Percentiles rank a stretch among this genome's conserved stretches.
Evolutionary conservation across 2,113 vertebrate species (phyloP).

Genomic region (Bos javanicus): DNA sequence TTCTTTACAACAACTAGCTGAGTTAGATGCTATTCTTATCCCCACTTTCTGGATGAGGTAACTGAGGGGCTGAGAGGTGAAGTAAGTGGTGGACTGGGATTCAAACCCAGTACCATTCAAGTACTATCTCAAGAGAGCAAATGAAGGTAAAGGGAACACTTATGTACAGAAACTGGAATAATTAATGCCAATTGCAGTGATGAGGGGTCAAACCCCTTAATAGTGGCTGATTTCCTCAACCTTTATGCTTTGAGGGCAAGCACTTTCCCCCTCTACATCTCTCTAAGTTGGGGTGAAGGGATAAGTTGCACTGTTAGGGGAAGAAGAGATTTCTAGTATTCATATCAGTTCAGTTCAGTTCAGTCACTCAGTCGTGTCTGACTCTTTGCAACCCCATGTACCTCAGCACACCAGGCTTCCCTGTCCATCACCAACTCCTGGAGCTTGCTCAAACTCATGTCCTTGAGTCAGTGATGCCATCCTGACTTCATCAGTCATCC

Average conservation of each 20-base stretch:
- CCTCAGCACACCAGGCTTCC: not conserved
- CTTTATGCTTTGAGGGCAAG: not conserved
- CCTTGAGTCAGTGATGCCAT: not conserved
- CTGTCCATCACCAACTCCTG: not conserved
- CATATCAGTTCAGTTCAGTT: not conserved
- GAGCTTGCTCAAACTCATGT: not conserved
- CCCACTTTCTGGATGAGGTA: not conserved
- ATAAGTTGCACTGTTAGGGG: too few relatives aligned
- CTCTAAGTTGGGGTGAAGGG: not conserved
- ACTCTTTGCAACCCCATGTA: not conserved
- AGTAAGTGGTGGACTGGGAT: not conserved
- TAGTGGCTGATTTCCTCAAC: not conserved
- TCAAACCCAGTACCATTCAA: not conserved
- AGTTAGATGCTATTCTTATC: not conserved
- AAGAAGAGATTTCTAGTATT: not conserved
- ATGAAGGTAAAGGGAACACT: not conserved
- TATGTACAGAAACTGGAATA: not conserved
- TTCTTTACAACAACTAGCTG: not conserved
- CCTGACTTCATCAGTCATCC: not conserved
- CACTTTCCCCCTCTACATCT: not conserved
- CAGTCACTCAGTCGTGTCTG: not conserved
- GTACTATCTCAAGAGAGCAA: rapidly evolving
- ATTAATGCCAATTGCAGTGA: not conserved
- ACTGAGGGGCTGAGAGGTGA: not conserved
- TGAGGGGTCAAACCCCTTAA: not conserved